phyloP scores from a whole-genome alignment of 2,888 invertebrate species.

The Drosophila imparisetae region DNA sequence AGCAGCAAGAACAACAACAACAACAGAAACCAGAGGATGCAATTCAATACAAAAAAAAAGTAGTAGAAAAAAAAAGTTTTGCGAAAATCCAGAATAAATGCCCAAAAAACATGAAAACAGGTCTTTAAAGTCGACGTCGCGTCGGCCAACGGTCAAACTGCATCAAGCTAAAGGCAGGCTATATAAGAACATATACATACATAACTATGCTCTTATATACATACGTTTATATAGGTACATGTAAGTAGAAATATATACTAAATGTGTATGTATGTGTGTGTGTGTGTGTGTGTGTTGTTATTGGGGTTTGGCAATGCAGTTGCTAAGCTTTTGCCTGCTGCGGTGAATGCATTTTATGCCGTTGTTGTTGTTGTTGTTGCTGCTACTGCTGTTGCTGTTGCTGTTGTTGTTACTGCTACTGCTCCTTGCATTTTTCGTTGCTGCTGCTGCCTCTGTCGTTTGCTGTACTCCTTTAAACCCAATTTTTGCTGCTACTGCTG shows the following conservation, averaged over 20 bases:
- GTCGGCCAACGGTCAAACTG: slow-evolving; percentile 71
- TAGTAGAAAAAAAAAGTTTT: slow-evolving; percentile 47
- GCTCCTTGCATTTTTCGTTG: slow-evolving; percentile 59
- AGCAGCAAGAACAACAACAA: slow-evolving; percentile 30
- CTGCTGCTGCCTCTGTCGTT: slow-evolving; percentile 33
- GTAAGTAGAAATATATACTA: not conserved
- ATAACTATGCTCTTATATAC: slow-evolving; percentile 20
- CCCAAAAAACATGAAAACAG: slow-evolving; percentile 78
- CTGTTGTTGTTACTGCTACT: slow-evolving; percentile 27
- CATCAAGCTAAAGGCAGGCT: slow-evolving; percentile 61
- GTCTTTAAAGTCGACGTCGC: slow-evolving; percentile 66
- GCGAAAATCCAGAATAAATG: slow-evolving; percentile 74
- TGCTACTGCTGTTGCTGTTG: slow-evolving; percentile 30
- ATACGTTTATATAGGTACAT: slow-evolving; percentile 1
- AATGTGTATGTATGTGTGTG: slow-evolving; percentile 7
- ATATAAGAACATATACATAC: slow-evolving; percentile 35
- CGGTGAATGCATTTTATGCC: slow-evolving; percentile 71
- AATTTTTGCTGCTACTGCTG: slow-evolving; percentile 30
- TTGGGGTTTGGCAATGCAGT: slow-evolving; percentile 75
- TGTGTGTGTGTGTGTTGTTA: slow-evolving; percentile 50
- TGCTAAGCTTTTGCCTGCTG: slow-evolving; percentile 63
- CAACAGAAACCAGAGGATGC: slow-evolving; percentile 59
- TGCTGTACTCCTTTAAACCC: slow-evolving; percentile 51
- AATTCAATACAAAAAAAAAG: slow-evolving; percentile 69
- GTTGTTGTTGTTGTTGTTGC: slow-evolving; percentile 12